A percentile compares a stretch with the other conserved stretches of the same genome.
Evolutionary conservation across 2,888 invertebrate genomes (phyloP).

Genomic region (Hermaeophaga mercurialis): DNA sequence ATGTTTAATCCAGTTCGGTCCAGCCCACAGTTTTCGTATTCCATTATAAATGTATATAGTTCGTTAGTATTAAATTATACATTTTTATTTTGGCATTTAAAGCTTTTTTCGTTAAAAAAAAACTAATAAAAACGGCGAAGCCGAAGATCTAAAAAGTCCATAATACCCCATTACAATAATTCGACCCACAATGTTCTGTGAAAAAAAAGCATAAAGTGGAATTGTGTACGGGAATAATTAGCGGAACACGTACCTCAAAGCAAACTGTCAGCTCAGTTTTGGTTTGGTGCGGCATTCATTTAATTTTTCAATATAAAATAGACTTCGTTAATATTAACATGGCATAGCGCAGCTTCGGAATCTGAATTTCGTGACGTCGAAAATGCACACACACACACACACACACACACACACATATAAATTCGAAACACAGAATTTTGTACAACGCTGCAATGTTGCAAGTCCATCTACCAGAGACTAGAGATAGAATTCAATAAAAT

Average conservation of each 20-base stretch:
- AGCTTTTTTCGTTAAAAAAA: too few relatives aligned
- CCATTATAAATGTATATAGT: too few relatives aligned
- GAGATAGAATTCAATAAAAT: too few relatives aligned
- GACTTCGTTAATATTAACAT: constrained; percentile 46
- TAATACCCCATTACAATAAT: constrained; percentile 16
- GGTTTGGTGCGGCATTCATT: constrained; percentile 39
- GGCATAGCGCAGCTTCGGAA: constrained; percentile 30
- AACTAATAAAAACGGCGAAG: not conserved
- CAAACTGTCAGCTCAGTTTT: constrained; percentile 33
- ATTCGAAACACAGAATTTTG: constrained; percentile 24
- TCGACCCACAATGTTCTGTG: not conserved
- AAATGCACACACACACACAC: constrained; percentile 34
- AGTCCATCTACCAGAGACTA: constrained; percentile 23
- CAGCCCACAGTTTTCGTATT: too few relatives aligned
- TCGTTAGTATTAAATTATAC: too few relatives aligned
- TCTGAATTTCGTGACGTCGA: constrained; percentile 31
- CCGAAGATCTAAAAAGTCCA: constrained; percentile 1
- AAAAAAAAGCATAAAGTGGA: constrained; percentile 13
- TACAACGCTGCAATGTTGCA: constrained; percentile 15
- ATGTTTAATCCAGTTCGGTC: too few relatives aligned
- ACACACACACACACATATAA: constrained; percentile 19
- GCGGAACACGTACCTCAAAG: constrained; percentile 31
- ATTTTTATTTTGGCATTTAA: too few relatives aligned
- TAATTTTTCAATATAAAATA: constrained; percentile 47
- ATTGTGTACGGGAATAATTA: constrained; percentile 26